Percentiles rank a stretch among this genome's conserved stretches.
Evolutionary conservation across 1,140 invertebrate species (phyloP).

Genomic region (Dufourea novaeangliae): DNA sequence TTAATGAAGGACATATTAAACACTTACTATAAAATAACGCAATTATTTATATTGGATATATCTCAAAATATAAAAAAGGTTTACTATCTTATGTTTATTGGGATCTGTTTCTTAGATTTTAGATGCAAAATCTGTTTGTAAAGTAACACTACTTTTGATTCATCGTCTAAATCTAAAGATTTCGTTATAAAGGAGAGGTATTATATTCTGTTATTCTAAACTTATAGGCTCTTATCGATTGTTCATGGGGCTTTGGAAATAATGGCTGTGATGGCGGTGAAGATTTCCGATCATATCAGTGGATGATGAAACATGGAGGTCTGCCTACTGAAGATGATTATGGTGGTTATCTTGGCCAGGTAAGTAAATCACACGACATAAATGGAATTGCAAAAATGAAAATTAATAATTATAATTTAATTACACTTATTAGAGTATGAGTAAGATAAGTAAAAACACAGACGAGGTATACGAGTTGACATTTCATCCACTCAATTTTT

Average conservation of each 20-base stretch:
- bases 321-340: constrained; percentile 95
- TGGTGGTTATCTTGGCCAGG: constrained; percentile 94
- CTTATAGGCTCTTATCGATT: constrained; percentile 93
- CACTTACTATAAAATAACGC: too few relatives aligned
- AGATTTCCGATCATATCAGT: constrained; percentile 94
- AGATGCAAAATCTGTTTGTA: too few relatives aligned
- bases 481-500: too few relatives aligned
- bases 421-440: background rate
- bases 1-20: too few relatives aligned
- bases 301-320: constrained; percentile 95
- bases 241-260: constrained; percentile 97
- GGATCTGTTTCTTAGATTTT: too few relatives aligned
- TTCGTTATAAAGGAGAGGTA: background rate
- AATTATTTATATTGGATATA: too few relatives aligned
- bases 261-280: constrained; percentile 98
- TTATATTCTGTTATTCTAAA: constrained; percentile 9
- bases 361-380: constrained; percentile 75
- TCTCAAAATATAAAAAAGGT: too few relatives aligned
- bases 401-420: background rate
- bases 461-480: too few relatives aligned
- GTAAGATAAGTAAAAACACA: background rate
- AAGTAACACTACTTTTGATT: too few relatives aligned
- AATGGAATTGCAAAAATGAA: background rate
- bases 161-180: background rate
- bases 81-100: too few relatives aligned